These are phyloP conservation scores for Leptogaster cylindrica DNA, from an alignment of 2,888 invertebrate species.

Conservation along the genomic window DNA sequence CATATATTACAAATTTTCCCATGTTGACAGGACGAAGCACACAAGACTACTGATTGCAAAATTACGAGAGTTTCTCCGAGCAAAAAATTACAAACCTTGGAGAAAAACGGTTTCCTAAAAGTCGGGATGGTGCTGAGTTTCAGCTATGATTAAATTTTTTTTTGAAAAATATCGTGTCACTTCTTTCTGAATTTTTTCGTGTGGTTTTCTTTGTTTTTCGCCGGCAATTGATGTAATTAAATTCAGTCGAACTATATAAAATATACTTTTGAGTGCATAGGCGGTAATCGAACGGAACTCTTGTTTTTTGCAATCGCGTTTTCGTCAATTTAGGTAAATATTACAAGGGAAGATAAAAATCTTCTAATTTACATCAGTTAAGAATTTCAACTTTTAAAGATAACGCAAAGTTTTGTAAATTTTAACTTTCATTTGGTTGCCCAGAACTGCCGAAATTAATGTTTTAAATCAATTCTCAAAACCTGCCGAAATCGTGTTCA, in stretches of 20 bases:
- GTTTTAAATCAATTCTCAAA: too few relatives aligned
- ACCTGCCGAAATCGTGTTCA: too few relatives aligned
- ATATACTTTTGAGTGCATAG: too few relatives aligned
- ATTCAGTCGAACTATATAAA: slow-evolving; percentile 12
- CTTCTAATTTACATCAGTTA: too few relatives aligned
- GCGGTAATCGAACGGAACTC: too few relatives aligned
- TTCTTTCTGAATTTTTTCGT: slow-evolving; percentile 13
- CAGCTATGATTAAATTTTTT: slow-evolving; percentile 32
- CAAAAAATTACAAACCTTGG: slow-evolving; percentile 26
- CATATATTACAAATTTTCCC: slow-evolving; percentile 26
- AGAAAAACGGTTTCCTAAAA: neutral
- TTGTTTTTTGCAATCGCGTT: too few relatives aligned
- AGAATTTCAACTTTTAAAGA: too few relatives aligned
- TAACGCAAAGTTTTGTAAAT: too few relatives aligned
- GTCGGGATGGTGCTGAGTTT: neutral
- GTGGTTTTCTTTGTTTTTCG: slow-evolving; percentile 21
- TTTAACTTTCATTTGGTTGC: too few relatives aligned
- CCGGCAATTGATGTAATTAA: slow-evolving; percentile 29
- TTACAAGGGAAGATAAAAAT: too few relatives aligned
- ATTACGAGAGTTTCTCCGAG: slow-evolving; percentile 30
- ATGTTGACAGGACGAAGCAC: slow-evolving; percentile 28
- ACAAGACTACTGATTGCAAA: slow-evolving; percentile 32
- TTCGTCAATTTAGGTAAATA: too few relatives aligned
- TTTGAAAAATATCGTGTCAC: slow-evolving; percentile 26
- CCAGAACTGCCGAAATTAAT: too few relatives aligned